Evolutionary conservation across 1,140 invertebrate species (phyloP).

Genomic region (Laupala kohalensis): DNA sequence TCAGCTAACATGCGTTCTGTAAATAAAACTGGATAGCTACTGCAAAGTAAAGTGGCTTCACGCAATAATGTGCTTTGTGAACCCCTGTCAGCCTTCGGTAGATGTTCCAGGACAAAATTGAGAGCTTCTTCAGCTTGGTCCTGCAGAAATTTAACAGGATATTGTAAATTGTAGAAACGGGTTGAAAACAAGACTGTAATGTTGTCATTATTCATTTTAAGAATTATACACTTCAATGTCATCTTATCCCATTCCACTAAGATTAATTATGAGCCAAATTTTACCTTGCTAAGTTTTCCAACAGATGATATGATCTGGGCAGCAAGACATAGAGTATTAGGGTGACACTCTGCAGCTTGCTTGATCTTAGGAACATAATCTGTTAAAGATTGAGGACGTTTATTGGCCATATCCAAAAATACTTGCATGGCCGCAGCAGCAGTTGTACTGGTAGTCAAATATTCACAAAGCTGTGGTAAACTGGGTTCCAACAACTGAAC

Average conservation of each 20-base stretch:
- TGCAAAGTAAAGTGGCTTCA: conserved; percentile 62
- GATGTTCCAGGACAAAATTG: conserved; percentile 60
- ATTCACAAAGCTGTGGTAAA: conserved; percentile 62
- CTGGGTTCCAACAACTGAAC: conserved; percentile 56
- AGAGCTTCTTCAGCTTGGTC: conserved; percentile 62
- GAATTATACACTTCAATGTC: background rate
- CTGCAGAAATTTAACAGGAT: conserved; percentile 26
- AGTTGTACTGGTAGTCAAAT: conserved; percentile 41
- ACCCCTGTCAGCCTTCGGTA: conserved; percentile 52
- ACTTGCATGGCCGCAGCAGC: conserved; percentile 56
- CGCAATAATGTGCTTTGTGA: conserved; percentile 54
- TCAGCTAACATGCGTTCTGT: conserved; percentile 60
- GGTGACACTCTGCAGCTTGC: conserved; percentile 49
- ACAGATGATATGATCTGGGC: conserved; percentile 50
- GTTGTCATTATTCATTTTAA: background rate
- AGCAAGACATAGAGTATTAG: conserved; percentile 46
- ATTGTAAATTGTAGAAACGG: background rate
- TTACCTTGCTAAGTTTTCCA: conserved; percentile 46
- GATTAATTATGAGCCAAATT: background rate
- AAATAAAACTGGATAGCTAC: conserved; percentile 59
- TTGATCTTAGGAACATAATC: conserved; percentile 54
- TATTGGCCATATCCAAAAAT: conserved; percentile 57
- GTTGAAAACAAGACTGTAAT: background rate
- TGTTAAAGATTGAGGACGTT: conserved; percentile 46
- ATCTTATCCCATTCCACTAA: background rate